Base-by-base conservation (phyloP, 92 coral and sea anemone genomes). In the Umimayanthus chanpuru region DNA sequence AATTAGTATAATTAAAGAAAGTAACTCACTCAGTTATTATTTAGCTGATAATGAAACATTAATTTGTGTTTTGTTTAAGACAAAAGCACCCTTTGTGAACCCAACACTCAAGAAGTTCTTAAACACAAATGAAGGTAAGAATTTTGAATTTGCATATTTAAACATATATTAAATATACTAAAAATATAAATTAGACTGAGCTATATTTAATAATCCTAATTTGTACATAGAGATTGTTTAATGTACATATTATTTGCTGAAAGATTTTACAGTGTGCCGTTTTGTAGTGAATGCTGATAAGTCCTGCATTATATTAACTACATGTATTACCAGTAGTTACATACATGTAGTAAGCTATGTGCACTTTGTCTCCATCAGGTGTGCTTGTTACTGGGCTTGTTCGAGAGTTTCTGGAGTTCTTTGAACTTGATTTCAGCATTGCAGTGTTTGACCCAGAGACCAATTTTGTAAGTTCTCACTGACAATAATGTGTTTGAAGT, bases 391-490 rank as follows among this genome's bases (percentile, higher is more conserved):
- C 99, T 76, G 98, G 99, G 20, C 89, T 97, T 50, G 99, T 97
- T 2, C 86, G 97, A 79, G 99, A 97, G 66, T 97, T 93, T 67
- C 91, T 97, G 80, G 99, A 97, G 74, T 97, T 93, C 88, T 97
- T 97, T 94, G 99, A 92, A 56, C 91, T 97, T 90, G 99, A 97
- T 73, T 97, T 94, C 93, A 85, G 97, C 67, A 94, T 97, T 82
- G 99, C 99, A 81, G 99, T 97, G 25, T 97, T 97, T 97, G 99
- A 95, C 47, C 99, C 99, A 29, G 99, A 97, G 85, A 91, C 94
- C 66, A 94, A 91, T 82, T 97, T 97, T 94, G 99, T 97, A 91
- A 97, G 99, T 96, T 58, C 55, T 50, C 10, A 32, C n/a, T n/a
- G n/a, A n/a, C 36, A 32, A 32, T 32, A 32, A 32, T 43, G 21